Evolutionary conservation across 2,888 invertebrate genomes (phyloP).

Genomic region (Eupithecia dodoneata): DNA sequence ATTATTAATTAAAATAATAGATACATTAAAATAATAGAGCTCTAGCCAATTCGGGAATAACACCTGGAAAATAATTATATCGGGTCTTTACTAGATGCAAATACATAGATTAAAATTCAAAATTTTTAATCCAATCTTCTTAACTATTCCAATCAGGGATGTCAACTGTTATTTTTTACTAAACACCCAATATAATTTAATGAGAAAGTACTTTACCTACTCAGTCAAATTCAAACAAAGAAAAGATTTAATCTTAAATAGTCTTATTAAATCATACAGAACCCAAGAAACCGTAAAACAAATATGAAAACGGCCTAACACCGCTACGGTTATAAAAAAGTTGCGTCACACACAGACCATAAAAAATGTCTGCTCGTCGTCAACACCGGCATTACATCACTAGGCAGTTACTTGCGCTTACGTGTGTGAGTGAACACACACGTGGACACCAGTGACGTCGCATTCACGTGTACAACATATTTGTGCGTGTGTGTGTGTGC

Average conservation of each 20-base stretch:
- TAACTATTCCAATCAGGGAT: background rate
- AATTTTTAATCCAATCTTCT: background rate
- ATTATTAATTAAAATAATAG: no score
- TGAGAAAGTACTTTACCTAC: background rate
- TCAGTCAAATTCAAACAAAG: background rate
- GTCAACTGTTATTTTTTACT: background rate
- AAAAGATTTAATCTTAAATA: background rate
- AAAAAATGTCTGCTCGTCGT: conserved; percentile 83
- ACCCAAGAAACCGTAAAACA: conserved; percentile 43
- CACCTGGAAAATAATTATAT: background rate
- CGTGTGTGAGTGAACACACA: conserved; percentile 56
- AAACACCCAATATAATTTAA: background rate
- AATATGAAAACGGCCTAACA: conserved; percentile 59
- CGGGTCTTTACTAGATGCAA: background rate
- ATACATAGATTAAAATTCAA: background rate
- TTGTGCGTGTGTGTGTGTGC: conserved; percentile 50
- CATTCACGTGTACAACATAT: conserved; percentile 40
- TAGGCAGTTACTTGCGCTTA: conserved; percentile 34
- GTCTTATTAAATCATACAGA: conserved; percentile 22
- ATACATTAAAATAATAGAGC: background rate
- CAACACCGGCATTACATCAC: conserved; percentile 80
- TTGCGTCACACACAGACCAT: conserved; percentile 82
- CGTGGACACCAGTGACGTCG: conserved; percentile 36
- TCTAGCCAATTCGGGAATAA: background rate
- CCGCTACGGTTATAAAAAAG: conserved; percentile 74